phyloP scores from a whole-genome alignment of 1,140 invertebrate species.

The Elysia chlorotica region DNA sequence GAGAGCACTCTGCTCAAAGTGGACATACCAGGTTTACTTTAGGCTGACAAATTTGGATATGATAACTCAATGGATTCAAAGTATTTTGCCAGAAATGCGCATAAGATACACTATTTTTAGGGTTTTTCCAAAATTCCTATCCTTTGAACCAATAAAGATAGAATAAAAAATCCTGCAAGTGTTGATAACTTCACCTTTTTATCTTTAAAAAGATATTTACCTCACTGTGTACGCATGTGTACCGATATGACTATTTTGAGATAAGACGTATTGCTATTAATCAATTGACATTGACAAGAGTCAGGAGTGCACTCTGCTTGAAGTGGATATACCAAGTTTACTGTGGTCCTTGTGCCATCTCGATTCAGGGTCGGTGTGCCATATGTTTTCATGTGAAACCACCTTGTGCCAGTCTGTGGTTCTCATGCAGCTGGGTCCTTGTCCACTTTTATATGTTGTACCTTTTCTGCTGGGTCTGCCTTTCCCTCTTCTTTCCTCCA shows the following conservation, averaged over 20 bases:
- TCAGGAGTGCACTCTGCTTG: slow-evolving; percentile 86
- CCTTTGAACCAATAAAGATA: not conserved
- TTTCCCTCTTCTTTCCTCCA: not conserved
- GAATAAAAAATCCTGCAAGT: not conserved
- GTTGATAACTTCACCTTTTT: not conserved
- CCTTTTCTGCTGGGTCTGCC: too few species aligned
- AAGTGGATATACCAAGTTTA: slow-evolving; percentile 74
- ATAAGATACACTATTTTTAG: too few species aligned
- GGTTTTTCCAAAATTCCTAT: not conserved
- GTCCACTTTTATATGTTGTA: too few species aligned
- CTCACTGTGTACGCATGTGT: too few species aligned
- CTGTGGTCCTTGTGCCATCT: not conserved
- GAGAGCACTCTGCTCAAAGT: slow-evolving; percentile 87
- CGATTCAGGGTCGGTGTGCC: too few species aligned
- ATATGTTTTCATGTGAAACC: too few species aligned
- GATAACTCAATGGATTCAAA: not conserved
- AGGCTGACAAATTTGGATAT: not conserved
- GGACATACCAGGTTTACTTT: slow-evolving; percentile 69
- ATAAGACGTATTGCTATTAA: slow-evolving; percentile 78
- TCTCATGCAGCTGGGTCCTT: too few species aligned
- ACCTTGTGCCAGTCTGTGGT: too few species aligned
- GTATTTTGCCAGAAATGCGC: not conserved
- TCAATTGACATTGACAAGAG: slow-evolving; percentile 81
- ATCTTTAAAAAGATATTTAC: not conserved
- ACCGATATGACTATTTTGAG: too few species aligned